Evolutionary conservation across 2,113 vertebrate species (phyloP), one percentile per base, ranked within the genome.

Genomic region (Mastomys natalensis): DNA sequence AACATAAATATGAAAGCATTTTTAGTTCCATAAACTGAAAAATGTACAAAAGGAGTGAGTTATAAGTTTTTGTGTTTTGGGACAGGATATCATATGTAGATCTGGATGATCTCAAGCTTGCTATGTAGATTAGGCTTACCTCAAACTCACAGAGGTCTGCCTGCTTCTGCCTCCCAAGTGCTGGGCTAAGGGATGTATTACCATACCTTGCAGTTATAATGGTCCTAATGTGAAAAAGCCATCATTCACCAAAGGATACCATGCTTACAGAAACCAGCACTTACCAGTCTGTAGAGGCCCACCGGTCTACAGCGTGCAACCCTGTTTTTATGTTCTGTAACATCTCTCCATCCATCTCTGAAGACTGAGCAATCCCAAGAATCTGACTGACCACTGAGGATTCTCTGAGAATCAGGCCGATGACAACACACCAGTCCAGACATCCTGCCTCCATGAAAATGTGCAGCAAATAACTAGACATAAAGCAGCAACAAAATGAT

Each of bases 371-470:
- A 96, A 99, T 98, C 77, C 98, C 98, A 94, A 99, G 98, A 93
- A 99, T 99, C 97, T 99, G 99, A 97, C 97, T 99, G 97, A 99
- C 99, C 80, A 99, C 94, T 70, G 98, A 98, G 68, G 99, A 98
- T 77, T 99, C 99, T 96, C 99, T 98, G 85, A 99, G 98, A 98
- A 99, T 99, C 97, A 99, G 98, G 82, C 99, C 99, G 95, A 99
- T 99, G 89, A 99, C 98, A 45, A 99, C 96, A 51, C 99, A 99
- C 99, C 99, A 99, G 96, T 99, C 99, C 98, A 99, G 98, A 98
- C 99, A 99, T 94, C 99, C 99, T 4, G 99, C 99, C 98, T 99
- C 99, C 99, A 99, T 99, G 98, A 99, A 99, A 94, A 99, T 98
- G 95, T 99, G 99, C 48, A 99, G 98, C 97, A 99, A 99, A 97